Evolutionary conservation across 2,797 vertebrate species (phyloP).

Genomic region (Thunnus albacares): DNA sequence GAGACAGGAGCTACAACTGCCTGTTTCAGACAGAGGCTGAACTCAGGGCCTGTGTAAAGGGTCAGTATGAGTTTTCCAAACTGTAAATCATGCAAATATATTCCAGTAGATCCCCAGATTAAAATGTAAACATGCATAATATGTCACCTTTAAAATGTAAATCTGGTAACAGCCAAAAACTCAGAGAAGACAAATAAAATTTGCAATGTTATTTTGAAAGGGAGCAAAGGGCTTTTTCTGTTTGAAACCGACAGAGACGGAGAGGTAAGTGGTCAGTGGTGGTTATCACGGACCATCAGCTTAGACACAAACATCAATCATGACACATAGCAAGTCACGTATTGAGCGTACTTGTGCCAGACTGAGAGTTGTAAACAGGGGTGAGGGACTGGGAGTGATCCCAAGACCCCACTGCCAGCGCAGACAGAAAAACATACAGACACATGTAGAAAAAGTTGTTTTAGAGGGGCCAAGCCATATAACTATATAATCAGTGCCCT

Average conservation of each 20-base stretch:
- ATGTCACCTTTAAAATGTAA: background rate
- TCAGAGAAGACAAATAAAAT: slow-evolving; percentile 7
- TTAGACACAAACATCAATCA: slow-evolving; percentile 68
- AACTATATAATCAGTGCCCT: slow-evolving; percentile 76
- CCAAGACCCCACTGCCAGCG: slow-evolving; percentile 51
- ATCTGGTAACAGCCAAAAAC: slow-evolving; percentile 2
- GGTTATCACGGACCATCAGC: slow-evolving; percentile 64
- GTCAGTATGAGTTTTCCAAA: no score
- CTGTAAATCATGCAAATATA: no score
- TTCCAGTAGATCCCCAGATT: no score
- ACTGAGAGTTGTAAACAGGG: slow-evolving; percentile 59
- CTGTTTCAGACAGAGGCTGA: no score
- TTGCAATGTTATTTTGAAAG: slow-evolving; percentile 31
- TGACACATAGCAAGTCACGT: slow-evolving; percentile 68
- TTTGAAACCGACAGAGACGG: slow-evolving; percentile 29
- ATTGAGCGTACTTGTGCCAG: slow-evolving; percentile 57
- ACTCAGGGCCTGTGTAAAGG: no score
- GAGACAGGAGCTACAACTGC: no score
- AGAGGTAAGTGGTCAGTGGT: slow-evolving; percentile 52
- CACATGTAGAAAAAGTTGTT: slow-evolving; percentile 67
- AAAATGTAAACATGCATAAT: no score
- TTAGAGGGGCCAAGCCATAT: slow-evolving; percentile 62
- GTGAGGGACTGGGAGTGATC: slow-evolving; percentile 44
- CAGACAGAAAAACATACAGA: slow-evolving; percentile 76
- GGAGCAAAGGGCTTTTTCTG: slow-evolving; percentile 9